Conservation (phyloP, 2,113 vertebrate genomes). For the Ibidorhyncha struthersii region DNA sequence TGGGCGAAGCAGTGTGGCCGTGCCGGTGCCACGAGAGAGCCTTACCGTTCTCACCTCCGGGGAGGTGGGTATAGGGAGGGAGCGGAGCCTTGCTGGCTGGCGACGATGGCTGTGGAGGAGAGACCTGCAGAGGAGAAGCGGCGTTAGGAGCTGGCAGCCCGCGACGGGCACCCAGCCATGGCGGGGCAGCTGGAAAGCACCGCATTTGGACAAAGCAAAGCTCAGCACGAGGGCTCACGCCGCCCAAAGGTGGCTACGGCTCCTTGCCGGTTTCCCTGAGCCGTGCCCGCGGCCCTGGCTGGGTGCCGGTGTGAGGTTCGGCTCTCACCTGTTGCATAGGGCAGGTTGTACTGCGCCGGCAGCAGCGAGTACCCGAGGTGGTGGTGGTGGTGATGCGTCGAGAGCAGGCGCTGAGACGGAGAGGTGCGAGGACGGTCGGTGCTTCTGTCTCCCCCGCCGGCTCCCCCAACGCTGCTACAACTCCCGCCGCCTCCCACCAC, state of each 20-base stretch:
- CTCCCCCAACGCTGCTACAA: slow-evolving; percentile 73
- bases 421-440: slow-evolving; percentile 93
- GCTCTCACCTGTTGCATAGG: slow-evolving; percentile 91
- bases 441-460: slow-evolving; percentile 77
- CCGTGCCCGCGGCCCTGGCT: too few species aligned
- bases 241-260: neutral
- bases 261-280: too few species aligned
- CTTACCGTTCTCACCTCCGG: slow-evolving; percentile 97
- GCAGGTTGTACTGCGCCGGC: slow-evolving; percentile 93
- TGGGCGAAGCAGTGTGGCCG: rapidly evolving
- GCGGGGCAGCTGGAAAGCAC: rapidly evolving
- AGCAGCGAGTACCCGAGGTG: slow-evolving; percentile 95
- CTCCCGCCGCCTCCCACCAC: slow-evolving; percentile 79
- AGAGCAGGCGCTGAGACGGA: slow-evolving; percentile 94
- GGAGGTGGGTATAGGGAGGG: slow-evolving; percentile 89
- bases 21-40: neutral
- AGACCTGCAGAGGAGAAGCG: slow-evolving; percentile 78
- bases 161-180: rapidly evolving
- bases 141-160: rapidly evolving
- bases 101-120: slow-evolving; percentile 95
- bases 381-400: slow-evolving; percentile 96
- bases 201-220: neutral
- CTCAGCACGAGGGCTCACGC: rapidly evolving
- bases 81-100: slow-evolving; percentile 87
- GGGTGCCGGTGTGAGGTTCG: rapidly evolving